These are phyloP conservation scores for Drosophila parabipectinata DNA, from an alignment of 1,140 invertebrate genomes.

Conservation along the genomic window DNA sequence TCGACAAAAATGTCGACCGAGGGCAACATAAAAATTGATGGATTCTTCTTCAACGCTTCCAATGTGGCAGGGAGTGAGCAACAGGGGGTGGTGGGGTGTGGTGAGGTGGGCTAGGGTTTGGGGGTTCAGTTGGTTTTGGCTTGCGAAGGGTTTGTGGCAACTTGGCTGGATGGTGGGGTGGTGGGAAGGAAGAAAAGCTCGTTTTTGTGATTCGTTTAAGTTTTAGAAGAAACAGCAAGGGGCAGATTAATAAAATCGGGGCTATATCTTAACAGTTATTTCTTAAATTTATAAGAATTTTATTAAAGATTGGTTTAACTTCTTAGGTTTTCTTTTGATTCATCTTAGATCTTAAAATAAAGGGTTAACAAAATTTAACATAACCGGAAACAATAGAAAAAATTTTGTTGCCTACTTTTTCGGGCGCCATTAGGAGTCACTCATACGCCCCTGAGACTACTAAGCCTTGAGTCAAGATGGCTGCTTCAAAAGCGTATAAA, in stretches of 20 bases:
- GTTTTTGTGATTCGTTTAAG: slow-evolving; percentile 25
- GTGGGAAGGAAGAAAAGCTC: neutral
- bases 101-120: neutral
- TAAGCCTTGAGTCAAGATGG: neutral
- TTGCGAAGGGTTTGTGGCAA: slow-evolving; percentile 8
- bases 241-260: slow-evolving; percentile 12
- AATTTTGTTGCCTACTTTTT: neutral
- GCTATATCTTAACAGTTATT: neutral
- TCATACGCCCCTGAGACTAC: neutral
- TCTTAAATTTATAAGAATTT: neutral
- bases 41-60: slow-evolving; percentile 78
- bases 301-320: too few relatives aligned
- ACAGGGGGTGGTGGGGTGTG: neutral
- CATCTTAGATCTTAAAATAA: neutral
- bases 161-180: neutral
- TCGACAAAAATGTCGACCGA: slow-evolving; percentile 75
- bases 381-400: neutral
- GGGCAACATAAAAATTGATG: slow-evolving; percentile 83
- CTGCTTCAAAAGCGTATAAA: too few relatives aligned
- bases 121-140: slow-evolving; percentile 5
- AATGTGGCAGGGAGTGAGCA: too few relatives aligned
- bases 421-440: neutral
- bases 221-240: slow-evolving; percentile 19
- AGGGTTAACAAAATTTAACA: neutral
- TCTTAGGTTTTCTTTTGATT: too few relatives aligned